Evolutionary conservation across 2,888 invertebrate genomes (phyloP).

Genomic region (Drosophila greeni): DNA sequence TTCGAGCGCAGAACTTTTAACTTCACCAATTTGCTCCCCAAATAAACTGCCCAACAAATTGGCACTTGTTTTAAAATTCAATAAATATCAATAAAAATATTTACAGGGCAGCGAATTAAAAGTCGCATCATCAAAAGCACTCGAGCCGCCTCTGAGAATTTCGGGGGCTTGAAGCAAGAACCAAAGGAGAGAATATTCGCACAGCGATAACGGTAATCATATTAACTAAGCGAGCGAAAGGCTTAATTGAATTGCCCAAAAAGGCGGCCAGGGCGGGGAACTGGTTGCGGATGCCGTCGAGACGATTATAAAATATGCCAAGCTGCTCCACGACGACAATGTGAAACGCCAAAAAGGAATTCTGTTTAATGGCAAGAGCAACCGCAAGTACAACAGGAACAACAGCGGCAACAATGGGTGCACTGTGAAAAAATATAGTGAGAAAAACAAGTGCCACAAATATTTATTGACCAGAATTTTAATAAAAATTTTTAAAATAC

Average conservation of each 20-base stretch:
- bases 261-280: constrained; percentile 17
- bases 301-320: constrained; percentile 62
- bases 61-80: constrained; percentile 57
- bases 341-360: constrained; percentile 62
- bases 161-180: constrained; percentile 30
- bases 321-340: constrained; percentile 50
- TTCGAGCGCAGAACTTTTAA: not conserved
- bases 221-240: constrained; percentile 55
- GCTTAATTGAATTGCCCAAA: constrained; percentile 66
- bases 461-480: too few species aligned
- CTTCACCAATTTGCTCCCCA: not conserved
- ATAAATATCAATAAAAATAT: constrained; percentile 69
- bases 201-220: constrained; percentile 61
- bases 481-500: too few species aligned
- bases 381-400: constrained; percentile 26
- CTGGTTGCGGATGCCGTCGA: constrained; percentile 52
- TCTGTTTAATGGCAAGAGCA: constrained; percentile 53
- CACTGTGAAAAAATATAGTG: constrained; percentile 4
- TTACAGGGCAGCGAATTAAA: constrained; percentile 34
- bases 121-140: constrained; percentile 48
- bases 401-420: constrained; percentile 15
- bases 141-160: constrained; percentile 27
- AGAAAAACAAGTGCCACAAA: too few species aligned
- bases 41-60: constrained; percentile 44
- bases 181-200: constrained; percentile 22